A percentile compares a stretch with the other conserved stretches of the same genome.
Evolutionary conservation across 2,888 invertebrate species (phyloP).

Genomic region (Junonia oenone): DNA sequence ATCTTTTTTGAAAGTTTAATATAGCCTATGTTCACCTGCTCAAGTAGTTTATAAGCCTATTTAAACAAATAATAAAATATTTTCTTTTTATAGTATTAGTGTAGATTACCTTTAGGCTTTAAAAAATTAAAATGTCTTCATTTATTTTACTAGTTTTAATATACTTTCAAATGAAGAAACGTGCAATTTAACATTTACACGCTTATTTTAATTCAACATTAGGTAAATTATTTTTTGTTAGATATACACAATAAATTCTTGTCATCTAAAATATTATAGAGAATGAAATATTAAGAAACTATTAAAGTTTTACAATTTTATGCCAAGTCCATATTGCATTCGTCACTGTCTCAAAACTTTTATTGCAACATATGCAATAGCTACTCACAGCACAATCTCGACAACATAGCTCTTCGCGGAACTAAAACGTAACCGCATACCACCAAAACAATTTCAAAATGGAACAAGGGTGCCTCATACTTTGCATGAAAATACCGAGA

Average conservation of each 20-base stretch:
- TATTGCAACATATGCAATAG: constrained; percentile 66
- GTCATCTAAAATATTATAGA: constrained; percentile 8
- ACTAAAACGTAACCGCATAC: constrained; percentile 60
- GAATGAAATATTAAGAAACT: constrained; percentile 20
- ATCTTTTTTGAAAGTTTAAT: no score
- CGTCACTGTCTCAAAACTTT: constrained; percentile 72
- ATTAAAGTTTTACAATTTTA: constrained; percentile 25
- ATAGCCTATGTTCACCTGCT: no score
- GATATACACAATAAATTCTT: constrained; percentile 9
- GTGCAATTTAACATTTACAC: background rate
- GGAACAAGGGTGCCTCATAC: constrained; percentile 55
- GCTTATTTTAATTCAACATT: no score
- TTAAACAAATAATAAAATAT: no score
- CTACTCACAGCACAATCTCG: constrained; percentile 55
- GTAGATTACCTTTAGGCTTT: no score
- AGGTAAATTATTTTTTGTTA: no score
- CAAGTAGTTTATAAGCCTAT: no score
- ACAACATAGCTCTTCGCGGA: constrained; percentile 43
- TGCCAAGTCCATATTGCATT: constrained; percentile 55
- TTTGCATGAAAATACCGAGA: constrained; percentile 72
- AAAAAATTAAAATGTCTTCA: no score
- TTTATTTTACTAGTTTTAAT: no score
- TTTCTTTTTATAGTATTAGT: no score
- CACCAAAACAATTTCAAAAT: constrained; percentile 69
- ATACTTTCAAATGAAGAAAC: no score